Percentiles rank a stretch among this genome's conserved stretches.
These are phyloP conservation scores for Tapirus indicus DNA, from an alignment of 2,797 vertebrate species.

Conservation along the genomic window DNA sequence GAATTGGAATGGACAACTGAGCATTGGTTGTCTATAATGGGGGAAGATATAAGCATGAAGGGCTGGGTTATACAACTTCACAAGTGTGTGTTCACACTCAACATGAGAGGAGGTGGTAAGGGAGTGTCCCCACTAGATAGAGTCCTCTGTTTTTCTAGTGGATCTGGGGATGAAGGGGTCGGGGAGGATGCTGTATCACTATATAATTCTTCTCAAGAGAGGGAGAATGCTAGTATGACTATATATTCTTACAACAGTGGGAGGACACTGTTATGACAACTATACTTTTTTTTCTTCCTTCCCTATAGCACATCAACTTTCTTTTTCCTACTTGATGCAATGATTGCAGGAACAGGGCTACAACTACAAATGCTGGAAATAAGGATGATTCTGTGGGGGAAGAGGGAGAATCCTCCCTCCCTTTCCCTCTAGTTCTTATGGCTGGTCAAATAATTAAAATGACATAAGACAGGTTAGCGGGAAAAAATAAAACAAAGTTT, in stretches of 20 bases:
- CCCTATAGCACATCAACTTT: neutral
- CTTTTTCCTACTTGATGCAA: neutral
- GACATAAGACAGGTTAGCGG: too few relatives aligned
- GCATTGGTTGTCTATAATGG: neutral
- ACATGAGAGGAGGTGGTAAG: neutral
- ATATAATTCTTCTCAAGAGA: neutral
- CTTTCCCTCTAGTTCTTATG: too few relatives aligned
- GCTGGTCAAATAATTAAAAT: too few relatives aligned
- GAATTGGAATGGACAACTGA: neutral
- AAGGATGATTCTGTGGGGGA: neutral
- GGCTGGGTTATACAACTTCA: neutral
- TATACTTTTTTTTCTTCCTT: neutral
- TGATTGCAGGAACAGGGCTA: neutral
- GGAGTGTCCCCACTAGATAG: neutral
- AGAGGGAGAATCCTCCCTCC: too few relatives aligned
- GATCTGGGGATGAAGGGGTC: neutral
- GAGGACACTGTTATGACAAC: neutral
- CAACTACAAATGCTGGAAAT: neutral
- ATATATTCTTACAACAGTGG: neutral
- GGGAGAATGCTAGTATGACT: neutral
- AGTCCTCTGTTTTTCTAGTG: neutral
- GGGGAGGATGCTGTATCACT: neutral
- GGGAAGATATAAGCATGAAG: neutral
- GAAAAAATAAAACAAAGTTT: too few relatives aligned
- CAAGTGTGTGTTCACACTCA: neutral